Evolutionary conservation across 2,888 invertebrate genomes (phyloP), one percentile per base, ranked within the genome.

Genomic region (Trachelus tabidus): DNA sequence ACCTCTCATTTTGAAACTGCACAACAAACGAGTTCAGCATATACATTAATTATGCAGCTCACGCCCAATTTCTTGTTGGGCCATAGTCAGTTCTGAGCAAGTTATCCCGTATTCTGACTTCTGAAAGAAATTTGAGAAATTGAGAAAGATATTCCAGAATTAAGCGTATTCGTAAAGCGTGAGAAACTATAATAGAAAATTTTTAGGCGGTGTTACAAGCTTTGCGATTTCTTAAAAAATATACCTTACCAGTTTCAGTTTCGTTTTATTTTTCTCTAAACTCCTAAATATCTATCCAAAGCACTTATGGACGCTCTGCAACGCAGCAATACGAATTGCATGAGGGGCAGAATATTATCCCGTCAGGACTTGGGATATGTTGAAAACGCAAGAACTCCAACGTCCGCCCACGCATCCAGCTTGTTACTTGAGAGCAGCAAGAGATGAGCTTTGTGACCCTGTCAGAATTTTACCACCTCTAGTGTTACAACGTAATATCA

Each of bases 401-500:
- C 83, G 85, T 85, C 85, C 85, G 85, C 85, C 85, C 85, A 85
- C 85, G 83, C 84, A 56, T 71, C 83, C 77, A 81, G 83, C 85
- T 86, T 82, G 85, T 87, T 86, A 85, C 81, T 81, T 83, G 81
- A 80, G 81, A 76, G 73, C 71, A 71, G 37, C 40, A 79, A 73
- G 78, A 69, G 75, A 75, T 40, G 75, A 71, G 76, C 79, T 78
- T 79, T 81, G 84, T 88, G 88, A 87, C 87, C 88, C 88, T 86
- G 87, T 86, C 87, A 86, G 83, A 87, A 77, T 87, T 87, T 87
- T 86, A 86, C 83, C 87, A 88, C 88, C 89, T 88, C 87, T 85
- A 84, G 84, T 81, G 85, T 87, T 87, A 88, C 85, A 88, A 87
- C 86, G 88, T 89, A 90, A 89, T 88, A 86, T 86, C 86, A 85